Percentiles rank a stretch among this genome's conserved stretches.
These are phyloP conservation scores for Junonia oenone DNA, from an alignment of 2,888 invertebrate genomes.

Conservation along the genomic window DNA sequence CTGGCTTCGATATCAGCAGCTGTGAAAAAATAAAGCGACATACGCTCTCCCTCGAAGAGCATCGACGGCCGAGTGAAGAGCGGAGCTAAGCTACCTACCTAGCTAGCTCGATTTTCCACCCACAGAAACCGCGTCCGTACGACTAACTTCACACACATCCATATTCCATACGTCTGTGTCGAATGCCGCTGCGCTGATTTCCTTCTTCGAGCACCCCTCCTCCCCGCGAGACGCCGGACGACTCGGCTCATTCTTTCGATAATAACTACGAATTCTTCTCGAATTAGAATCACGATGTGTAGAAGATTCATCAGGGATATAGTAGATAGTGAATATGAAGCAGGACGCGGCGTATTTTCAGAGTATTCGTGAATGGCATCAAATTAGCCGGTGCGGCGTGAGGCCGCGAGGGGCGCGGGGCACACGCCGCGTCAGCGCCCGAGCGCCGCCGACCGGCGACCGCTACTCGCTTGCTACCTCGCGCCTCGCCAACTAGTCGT, in stretches of 20 bases:
- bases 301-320: conserved; percentile 21
- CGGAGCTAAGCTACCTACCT: conserved; percentile 25
- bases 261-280: conserved; percentile 22
- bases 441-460: conserved; percentile 43
- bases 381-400: conserved; percentile 48
- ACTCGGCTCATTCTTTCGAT: conserved; percentile 29
- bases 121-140: conserved; percentile 50
- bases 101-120: conserved; percentile 52
- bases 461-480: conserved; percentile 40
- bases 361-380: conserved; percentile 66
- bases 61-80: conserved; percentile 50
- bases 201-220: conserved; percentile 57
- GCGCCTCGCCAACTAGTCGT: conserved; percentile 54
- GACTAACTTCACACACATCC: conserved; percentile 37
- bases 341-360: conserved; percentile 55
- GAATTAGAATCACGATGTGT: conserved; percentile 20
- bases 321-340: conserved; percentile 31
- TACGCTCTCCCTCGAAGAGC: conserved; percentile 38
- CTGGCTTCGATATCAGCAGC: conserved; percentile 55
- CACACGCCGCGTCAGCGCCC: conserved; percentile 43
- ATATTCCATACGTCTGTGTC: conserved; percentile 40
- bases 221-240: conserved; percentile 47
- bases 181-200: conserved; percentile 62
- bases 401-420: conserved; percentile 34
- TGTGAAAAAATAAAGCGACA: conserved; percentile 45